Evolutionary conservation across 2,888 invertebrate genomes (phyloP), one percentile per base, ranked within the genome.

Genomic region (Marronus borbonicus): DNA sequence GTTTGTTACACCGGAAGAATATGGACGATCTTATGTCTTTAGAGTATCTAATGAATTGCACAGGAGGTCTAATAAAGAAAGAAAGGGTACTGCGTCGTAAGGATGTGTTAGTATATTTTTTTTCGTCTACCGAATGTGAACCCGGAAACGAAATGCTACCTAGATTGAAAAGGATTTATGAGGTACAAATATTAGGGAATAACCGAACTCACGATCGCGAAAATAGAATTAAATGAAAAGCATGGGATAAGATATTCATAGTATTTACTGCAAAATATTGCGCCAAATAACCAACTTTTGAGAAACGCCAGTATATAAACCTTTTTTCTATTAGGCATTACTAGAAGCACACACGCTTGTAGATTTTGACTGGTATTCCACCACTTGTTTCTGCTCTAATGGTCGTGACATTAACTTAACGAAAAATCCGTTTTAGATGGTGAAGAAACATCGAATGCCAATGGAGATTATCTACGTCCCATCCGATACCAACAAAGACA

Each of bases 21-120:
- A 68, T 68, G 68, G 72, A 72, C 20, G 58, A 74, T 24, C 60
- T 70, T 8, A 39, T 74, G 1, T 60, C 79, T 50, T 81, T 80
- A n/a, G 79, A 80, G 62, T 49, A 75, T 3, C 78, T 85, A 72
- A 65, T 84, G 17, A 82, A 84, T 60, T 81, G 81, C 76, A 74
- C 80, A 2, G 83, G 83, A 14, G 49, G 80, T 39, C 31, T 76
- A n/a, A 69, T 81, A 4, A 31, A 78, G 17, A 83, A 80, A 2
- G 81, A 84, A 24, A 80, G 82, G 12, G 81, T 81, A 3, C 78
- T 85, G 2, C 78, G 80, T 76, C 79, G 83, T 31, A 83, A 82
- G 75, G 80, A 82, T 31, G 81, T 84, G 3, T 80, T 85, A 2
- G 76, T 83, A 24, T 85, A 84, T 39, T 84, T 83, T 60, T 86